Percentiles rank a stretch among this genome's conserved stretches.
Evolutionary conservation across 1,140 invertebrate species (phyloP).

Genomic region (Eufriesea mexicana): DNA sequence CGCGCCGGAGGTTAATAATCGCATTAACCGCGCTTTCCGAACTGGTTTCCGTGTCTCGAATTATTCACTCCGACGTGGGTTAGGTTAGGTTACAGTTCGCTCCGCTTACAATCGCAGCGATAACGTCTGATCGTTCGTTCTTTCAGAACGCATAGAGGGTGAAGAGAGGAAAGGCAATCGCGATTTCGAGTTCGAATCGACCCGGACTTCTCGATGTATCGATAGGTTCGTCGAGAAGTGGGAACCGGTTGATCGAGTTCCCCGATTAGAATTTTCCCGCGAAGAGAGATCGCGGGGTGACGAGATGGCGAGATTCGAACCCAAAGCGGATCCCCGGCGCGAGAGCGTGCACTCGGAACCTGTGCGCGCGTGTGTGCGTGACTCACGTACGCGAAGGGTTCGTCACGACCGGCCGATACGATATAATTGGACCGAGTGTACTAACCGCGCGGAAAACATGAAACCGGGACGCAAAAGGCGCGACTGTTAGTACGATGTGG

Average conservation of each 20-base stretch:
- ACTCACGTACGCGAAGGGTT: slow-evolving; percentile 50
- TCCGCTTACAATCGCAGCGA: too few relatives aligned
- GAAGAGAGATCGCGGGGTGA: neutral
- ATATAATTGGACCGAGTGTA: slow-evolving; percentile 79
- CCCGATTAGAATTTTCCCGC: neutral
- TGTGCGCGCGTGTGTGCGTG: slow-evolving; percentile 1
- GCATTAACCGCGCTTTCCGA: neutral
- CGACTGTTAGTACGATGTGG: slow-evolving; percentile 58
- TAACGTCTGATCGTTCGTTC: too few relatives aligned
- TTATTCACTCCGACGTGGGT: too few relatives aligned
- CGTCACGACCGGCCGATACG: slow-evolving; percentile 63
- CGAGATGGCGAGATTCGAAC: slow-evolving; percentile 19
- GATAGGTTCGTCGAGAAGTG: neutral
- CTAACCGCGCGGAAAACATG: slow-evolving; percentile 70
- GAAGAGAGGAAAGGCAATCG: too few relatives aligned
- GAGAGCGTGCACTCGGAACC: neutral
- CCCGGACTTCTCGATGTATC: neutral
- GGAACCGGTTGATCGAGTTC: neutral
- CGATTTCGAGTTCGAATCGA: too few relatives aligned
- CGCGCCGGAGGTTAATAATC: neutral
- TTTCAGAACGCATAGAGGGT: too few relatives aligned
- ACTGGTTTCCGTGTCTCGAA: neutral
- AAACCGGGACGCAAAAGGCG: slow-evolving; percentile 35
- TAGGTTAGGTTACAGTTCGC: too few relatives aligned
- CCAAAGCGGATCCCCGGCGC: neutral